These are phyloP conservation scores for Rugalucina vietnamica DNA, from an alignment of 2,888 invertebrate species.

Conservation along the genomic window DNA sequence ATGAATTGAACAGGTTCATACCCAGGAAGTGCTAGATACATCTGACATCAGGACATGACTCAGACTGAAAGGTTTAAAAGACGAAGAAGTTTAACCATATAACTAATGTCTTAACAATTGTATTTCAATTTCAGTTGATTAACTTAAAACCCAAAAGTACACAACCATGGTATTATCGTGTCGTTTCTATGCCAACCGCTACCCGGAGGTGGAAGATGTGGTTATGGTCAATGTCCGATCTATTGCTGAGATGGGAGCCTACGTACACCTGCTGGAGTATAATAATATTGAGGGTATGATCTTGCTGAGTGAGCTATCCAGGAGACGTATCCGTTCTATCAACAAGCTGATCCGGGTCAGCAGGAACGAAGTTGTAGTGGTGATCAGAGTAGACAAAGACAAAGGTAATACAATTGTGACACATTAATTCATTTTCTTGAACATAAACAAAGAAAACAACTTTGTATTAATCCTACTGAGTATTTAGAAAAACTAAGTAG, in stretches of 20 bases:
- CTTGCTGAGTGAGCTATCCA: conserved; percentile 97
- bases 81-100: too few relatives aligned
- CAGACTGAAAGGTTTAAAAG: too few relatives aligned
- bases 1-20: too few relatives aligned
- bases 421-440: too few relatives aligned
- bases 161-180: conserved; percentile 81
- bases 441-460: too few relatives aligned
- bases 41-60: too few relatives aligned
- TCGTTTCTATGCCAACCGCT: conserved; percentile 98
- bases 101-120: too few relatives aligned
- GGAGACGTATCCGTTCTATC: conserved; percentile 99
- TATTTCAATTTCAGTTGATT: too few relatives aligned
- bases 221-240: conserved; percentile 99
- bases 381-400: conserved; percentile 99
- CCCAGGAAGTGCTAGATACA: too few relatives aligned
- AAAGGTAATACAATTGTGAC: conserved; percentile 90
- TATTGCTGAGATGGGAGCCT: conserved; percentile 99
- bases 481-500: too few relatives aligned
- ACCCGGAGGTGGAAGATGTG: conserved; percentile 99
- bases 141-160: too few relatives aligned
- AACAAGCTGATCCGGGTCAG: conserved; percentile 99
- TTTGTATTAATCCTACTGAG: too few relatives aligned
- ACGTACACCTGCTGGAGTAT: conserved; percentile 98
- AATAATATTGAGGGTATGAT: conserved; percentile 99
- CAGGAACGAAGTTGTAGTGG: conserved; percentile 99